These are phyloP conservation scores for Rhizoglyphus robini DNA, from an alignment of 1,140 invertebrate species.

Conservation along the genomic window DNA sequence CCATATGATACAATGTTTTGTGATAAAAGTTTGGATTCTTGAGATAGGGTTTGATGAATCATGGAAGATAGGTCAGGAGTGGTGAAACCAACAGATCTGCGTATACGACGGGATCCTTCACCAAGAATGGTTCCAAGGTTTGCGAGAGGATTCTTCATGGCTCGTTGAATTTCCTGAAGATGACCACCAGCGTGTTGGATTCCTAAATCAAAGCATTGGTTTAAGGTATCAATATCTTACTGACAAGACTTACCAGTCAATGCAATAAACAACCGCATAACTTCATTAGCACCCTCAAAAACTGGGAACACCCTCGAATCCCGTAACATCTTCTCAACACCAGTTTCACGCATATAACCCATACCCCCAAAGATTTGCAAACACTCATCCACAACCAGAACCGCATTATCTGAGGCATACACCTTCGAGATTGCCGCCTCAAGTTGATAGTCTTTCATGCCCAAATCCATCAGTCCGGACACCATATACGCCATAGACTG, in stretches of 20 bases:
- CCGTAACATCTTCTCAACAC: conserved; percentile 77
- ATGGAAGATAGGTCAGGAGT: conserved; percentile 41
- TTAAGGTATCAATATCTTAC: background rate
- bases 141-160: conserved; percentile 37
- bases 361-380: conserved; percentile 88
- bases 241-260: conserved; percentile 53
- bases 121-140: conserved; percentile 47
- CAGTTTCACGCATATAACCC: conserved; percentile 89
- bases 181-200: conserved; percentile 40
- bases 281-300: conserved; percentile 98
- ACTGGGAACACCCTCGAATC: conserved; percentile 95
- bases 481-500: conserved; percentile 91
- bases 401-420: conserved; percentile 74
- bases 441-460: conserved; percentile 49
- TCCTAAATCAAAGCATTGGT: conserved; percentile 24
- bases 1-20: conserved; percentile 61
- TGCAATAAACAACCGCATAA: conserved; percentile 91
- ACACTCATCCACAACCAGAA: conserved; percentile 88
- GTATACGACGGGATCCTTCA: conserved; percentile 66
- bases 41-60: conserved; percentile 47
- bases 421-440: conserved; percentile 97
- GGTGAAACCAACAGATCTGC: conserved; percentile 58
- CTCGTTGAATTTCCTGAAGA: conserved; percentile 38
- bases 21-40: conserved; percentile 48
- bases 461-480: conserved; percentile 48